These are phyloP conservation scores for Andrena minutula DNA, from an alignment of 2,888 invertebrate genomes.

Conservation along the genomic window DNA sequence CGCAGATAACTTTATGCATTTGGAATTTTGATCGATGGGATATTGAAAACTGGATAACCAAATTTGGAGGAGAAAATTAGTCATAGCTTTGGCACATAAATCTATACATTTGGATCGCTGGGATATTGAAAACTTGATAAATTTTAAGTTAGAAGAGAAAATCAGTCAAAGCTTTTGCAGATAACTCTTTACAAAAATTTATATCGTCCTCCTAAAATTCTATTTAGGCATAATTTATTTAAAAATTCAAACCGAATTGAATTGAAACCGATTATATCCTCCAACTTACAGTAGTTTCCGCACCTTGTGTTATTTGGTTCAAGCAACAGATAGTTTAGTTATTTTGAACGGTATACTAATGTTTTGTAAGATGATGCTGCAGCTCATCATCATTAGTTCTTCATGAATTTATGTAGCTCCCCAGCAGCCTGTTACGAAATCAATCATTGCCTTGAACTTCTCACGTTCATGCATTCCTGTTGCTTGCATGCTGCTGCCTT, in stretches of 20 bases:
- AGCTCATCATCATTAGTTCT: constrained; percentile 11
- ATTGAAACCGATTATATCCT: not conserved
- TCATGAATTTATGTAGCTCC: constrained; percentile 14
- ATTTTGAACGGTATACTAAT: constrained; percentile 8
- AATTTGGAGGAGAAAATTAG: no score
- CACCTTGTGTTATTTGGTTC: not conserved
- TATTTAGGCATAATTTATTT: not conserved
- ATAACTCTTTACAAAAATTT: no score
- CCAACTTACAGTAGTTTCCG: not conserved
- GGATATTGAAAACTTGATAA: no score
- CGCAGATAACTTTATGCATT: no score
- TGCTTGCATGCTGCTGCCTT: not conserved
- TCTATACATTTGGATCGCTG: no score
- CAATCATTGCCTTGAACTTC: constrained; percentile 5
- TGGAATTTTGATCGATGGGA: no score
- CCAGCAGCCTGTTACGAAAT: constrained; percentile 4
- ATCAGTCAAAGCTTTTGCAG: no score
- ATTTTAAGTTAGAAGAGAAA: no score
- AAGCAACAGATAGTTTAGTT: constrained; percentile 20
- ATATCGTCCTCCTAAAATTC: no score
- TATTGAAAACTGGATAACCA: no score
- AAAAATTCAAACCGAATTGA: not conserved
- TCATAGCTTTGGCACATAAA: no score
- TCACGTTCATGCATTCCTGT: constrained; percentile 6
- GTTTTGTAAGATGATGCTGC: constrained; percentile 1